phyloP scores from a whole-genome alignment of 2,888 invertebrate genomes.

The Prosapia bicincta region DNA sequence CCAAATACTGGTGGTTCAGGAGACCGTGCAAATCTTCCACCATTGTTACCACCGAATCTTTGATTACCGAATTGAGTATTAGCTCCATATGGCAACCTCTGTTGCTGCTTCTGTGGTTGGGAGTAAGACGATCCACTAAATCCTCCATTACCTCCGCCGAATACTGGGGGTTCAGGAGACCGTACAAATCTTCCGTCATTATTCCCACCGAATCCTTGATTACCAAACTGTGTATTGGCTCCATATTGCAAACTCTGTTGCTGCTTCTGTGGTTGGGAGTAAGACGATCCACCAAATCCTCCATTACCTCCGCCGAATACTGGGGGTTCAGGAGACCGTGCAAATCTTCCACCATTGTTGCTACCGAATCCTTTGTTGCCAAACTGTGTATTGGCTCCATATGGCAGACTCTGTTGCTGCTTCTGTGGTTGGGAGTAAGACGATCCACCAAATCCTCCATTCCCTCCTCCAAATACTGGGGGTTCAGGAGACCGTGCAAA shows the following conservation, averaged over 20 bases:
- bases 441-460: not conserved
- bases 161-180: not conserved
- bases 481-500: not conserved
- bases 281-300: not conserved
- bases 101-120: not conserved
- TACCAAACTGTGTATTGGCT: not conserved
- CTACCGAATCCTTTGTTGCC: not conserved
- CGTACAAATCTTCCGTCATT: not conserved
- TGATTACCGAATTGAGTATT: not conserved
- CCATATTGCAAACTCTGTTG: not conserved
- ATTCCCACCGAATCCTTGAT: not conserved
- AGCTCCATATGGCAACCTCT: not conserved
- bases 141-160: not conserved
- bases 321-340: not conserved
- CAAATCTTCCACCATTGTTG: not conserved
- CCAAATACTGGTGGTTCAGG: not conserved
- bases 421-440: not conserved
- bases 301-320: not conserved
- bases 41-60: not conserved
- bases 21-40: not conserved
- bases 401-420: not conserved
- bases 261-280: not conserved
- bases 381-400: not conserved
- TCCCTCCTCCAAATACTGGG: not conserved
- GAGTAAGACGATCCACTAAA: not conserved